A percentile compares a stretch with the other conserved stretches of the same genome.
phyloP scores from a whole-genome alignment of 2,888 invertebrate genomes.

The Ectemnius continuus region DNA sequence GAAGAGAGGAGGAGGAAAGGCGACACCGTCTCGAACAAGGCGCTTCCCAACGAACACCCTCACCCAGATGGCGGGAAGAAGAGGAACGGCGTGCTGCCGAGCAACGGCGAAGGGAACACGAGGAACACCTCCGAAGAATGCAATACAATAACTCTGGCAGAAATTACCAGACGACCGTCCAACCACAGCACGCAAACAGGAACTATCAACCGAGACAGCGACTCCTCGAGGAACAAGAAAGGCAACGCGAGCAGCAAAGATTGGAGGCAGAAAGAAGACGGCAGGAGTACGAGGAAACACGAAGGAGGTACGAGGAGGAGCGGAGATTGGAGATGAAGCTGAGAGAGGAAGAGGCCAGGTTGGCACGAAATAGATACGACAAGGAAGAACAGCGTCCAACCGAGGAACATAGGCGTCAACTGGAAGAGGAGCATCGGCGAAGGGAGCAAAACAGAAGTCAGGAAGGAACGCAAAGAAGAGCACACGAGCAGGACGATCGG shows the following conservation, averaged over 20 bases:
- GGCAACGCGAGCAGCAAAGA: constrained; percentile 1
- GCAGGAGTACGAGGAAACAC: constrained; percentile 26
- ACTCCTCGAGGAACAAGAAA: not conserved
- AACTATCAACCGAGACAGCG: constrained; percentile 11
- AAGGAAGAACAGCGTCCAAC: constrained; percentile 13
- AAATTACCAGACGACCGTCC: not conserved
- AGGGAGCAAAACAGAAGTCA: constrained; percentile 16
- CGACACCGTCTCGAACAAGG: constrained; percentile 30
- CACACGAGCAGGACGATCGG: not conserved
- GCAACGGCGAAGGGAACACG: constrained; percentile 25
- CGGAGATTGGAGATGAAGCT: not conserved
- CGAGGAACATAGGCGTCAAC: constrained; percentile 1
- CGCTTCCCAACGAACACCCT: constrained; percentile 2
- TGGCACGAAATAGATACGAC: not conserved
- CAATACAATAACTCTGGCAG: too few species aligned
- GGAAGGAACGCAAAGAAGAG: not conserved
- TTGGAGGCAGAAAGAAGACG: constrained; percentile 11
- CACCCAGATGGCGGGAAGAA: constrained; percentile 35
- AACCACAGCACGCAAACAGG: not conserved
- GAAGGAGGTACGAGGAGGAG: constrained; percentile 16
- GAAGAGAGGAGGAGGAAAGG: constrained; percentile 50
- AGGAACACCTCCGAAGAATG: constrained; percentile 23
- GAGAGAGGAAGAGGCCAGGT: constrained; percentile 11
- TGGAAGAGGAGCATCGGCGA: constrained; percentile 7
- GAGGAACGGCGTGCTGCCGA: constrained; percentile 6